A percentile compares a stretch with the other conserved stretches of the same genome.
Conservation (phyloP, 2,888 invertebrate species). For the Achlya flavicornis region DNA sequence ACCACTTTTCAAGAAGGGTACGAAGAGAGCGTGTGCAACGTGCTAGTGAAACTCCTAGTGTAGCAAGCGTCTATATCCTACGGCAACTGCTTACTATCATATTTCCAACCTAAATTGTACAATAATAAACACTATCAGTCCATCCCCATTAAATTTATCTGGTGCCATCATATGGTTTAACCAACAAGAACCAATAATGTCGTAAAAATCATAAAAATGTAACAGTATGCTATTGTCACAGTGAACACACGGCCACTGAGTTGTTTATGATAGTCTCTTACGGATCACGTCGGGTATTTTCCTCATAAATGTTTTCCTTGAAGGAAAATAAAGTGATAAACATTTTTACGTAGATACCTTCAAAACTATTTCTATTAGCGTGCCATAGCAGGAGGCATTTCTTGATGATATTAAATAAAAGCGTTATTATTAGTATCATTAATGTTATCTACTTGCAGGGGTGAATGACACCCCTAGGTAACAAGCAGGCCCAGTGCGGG, state of each 20-base stretch:
- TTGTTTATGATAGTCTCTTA: slow-evolving; percentile 2
- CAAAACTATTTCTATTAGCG: background rate
- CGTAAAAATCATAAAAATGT: background rate
- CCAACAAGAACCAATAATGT: background rate
- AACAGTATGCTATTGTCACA: slow-evolving; percentile 5
- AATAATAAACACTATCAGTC: too few relatives aligned
- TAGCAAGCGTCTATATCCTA: too few relatives aligned
- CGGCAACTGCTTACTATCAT: too few relatives aligned
- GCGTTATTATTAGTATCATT: background rate
- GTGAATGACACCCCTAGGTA: too few relatives aligned
- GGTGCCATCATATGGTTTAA: too few relatives aligned
- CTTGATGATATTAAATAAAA: background rate
- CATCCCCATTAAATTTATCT: too few relatives aligned
- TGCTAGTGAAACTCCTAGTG: too few relatives aligned
- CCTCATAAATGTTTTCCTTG: slow-evolving; percentile 6
- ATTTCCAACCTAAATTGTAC: too few relatives aligned
- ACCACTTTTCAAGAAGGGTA: too few relatives aligned
- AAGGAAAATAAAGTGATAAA: slow-evolving; percentile 5
- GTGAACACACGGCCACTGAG: slow-evolving; percentile 1
- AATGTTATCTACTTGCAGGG: background rate
- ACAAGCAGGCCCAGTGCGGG: too few relatives aligned
- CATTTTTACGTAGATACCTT: slow-evolving; percentile 5
- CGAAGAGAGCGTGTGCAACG: too few relatives aligned
- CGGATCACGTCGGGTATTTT: background rate
- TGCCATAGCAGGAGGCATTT: background rate